A percentile compares a stretch with the other conserved stretches of the same genome.
Evolutionary conservation across 1,140 invertebrate genomes (phyloP).

Genomic region (Drosophila insularis): DNA sequence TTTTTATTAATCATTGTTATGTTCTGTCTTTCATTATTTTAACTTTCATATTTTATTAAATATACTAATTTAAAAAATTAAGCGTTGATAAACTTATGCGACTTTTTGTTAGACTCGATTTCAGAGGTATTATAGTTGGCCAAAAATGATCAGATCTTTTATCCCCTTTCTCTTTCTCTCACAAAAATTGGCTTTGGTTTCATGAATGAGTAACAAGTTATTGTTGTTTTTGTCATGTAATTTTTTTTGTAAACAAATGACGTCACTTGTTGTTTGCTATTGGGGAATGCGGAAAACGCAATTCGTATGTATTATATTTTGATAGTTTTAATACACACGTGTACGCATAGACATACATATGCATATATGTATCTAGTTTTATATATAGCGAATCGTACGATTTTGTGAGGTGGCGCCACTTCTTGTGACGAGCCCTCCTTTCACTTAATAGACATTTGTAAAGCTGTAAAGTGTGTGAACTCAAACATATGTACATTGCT

Average conservation of each 20-base stretch:
- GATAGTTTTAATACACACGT: background rate
- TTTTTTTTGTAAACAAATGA: constrained; percentile 71
- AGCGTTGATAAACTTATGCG: background rate
- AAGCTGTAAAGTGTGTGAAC: background rate
- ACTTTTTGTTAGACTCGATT: background rate
- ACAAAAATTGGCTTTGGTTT: background rate
- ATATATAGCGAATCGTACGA: constrained; percentile 12
- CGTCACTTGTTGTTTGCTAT: constrained; percentile 48
- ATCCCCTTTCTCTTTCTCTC: background rate
- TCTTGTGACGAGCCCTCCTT: background rate
- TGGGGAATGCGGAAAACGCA: constrained; percentile 58
- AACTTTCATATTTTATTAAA: too few species aligned
- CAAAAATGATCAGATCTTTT: background rate
- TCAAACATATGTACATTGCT: background rate
- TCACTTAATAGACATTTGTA: background rate
- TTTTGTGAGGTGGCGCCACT: background rate
- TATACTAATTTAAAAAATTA: too few species aligned
- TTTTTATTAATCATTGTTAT: too few species aligned
- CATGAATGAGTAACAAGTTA: constrained; percentile 34
- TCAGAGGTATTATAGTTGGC: background rate
- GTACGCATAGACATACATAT: background rate
- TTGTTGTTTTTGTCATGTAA: constrained; percentile 14
- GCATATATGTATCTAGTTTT: constrained; percentile 15
- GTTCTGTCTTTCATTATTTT: too few species aligned
- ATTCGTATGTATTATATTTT: constrained; percentile 32